phyloP scores from a whole-genome alignment of 2,797 vertebrate species.

The Esox lucius region DNA sequence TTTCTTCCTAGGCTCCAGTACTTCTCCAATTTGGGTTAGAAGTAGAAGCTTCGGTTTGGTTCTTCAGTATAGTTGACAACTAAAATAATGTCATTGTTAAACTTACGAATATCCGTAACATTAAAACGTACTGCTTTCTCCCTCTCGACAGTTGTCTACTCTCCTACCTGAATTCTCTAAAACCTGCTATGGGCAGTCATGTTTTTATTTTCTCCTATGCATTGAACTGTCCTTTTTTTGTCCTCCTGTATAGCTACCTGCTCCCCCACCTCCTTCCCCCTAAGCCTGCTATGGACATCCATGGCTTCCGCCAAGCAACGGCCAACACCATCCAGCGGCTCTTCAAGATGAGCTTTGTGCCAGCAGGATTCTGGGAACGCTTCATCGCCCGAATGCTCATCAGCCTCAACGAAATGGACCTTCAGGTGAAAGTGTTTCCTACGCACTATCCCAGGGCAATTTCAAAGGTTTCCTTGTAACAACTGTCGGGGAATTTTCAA shows the following conservation, averaged over 20 bases:
- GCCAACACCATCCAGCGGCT: conserved; percentile 89
- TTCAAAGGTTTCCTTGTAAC: background rate
- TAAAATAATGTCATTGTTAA: too few species aligned
- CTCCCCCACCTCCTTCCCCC: conserved; percentile 93
- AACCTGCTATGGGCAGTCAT: conserved; percentile 72
- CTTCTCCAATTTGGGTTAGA: too few species aligned
- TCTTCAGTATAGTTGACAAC: too few species aligned
- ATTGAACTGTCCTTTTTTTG: background rate
- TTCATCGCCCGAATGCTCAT: conserved; percentile 98
- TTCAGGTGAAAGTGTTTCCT: conserved; percentile 78
- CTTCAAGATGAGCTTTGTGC: conserved; percentile 98
- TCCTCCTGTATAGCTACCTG: conserved; percentile 81
- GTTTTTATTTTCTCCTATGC: conserved; percentile 56
- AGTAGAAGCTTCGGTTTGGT: too few species aligned
- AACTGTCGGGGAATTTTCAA: background rate
- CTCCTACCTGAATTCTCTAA: conserved; percentile 92
- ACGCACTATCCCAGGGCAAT: background rate
- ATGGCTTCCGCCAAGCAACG: conserved; percentile 79
- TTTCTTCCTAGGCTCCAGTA: too few species aligned
- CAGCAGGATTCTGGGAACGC: conserved; percentile 95
- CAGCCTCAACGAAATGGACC: conserved; percentile 94
- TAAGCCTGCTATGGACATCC: conserved; percentile 91
- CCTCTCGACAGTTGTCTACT: conserved; percentile 84
- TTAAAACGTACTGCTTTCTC: background rate
- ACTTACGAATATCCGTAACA: background rate